Conservation (phyloP, 2,888 invertebrate genomes). For the Stegophylla sp. region DNA sequence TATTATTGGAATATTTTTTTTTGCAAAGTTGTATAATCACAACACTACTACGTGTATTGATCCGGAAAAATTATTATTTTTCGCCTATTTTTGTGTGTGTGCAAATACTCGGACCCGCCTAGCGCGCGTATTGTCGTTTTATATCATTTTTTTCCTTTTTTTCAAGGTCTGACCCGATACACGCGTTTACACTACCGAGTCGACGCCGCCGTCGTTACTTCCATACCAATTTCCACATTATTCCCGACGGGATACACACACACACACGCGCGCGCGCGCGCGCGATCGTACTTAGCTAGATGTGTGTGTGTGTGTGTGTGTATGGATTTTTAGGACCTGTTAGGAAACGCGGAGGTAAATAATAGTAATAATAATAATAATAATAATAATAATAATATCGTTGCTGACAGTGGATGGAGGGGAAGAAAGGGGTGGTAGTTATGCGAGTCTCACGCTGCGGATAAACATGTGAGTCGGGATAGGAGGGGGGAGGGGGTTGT, state of each 20-base stretch:
- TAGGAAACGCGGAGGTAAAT: conserved; percentile 38
- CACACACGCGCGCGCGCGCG: too few species aligned
- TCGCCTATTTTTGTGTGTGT: too few species aligned
- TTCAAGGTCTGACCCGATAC: conserved; percentile 6
- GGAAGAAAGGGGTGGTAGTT: too few species aligned
- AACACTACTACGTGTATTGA: too few species aligned
- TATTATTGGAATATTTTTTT: too few species aligned
- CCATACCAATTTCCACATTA: background rate
- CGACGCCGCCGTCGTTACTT: background rate
- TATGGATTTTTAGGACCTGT: conserved; percentile 40
- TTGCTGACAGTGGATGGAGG: too few species aligned
- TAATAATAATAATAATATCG: background rate
- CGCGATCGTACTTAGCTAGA: too few species aligned
- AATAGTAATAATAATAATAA: background rate
- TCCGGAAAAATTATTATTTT: too few species aligned
- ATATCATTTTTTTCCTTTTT: conserved; percentile 17
- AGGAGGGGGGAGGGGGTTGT: background rate
- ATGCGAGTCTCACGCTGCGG: background rate
- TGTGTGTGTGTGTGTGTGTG: background rate
- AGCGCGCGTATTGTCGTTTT: background rate
- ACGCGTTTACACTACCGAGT: background rate
- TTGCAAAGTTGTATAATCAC: too few species aligned
- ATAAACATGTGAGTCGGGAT: too few species aligned
- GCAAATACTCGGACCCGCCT: too few species aligned
- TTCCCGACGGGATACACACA: conserved; percentile 1